Base-by-base conservation (phyloP, 2,888 invertebrate genomes). In the Ligdia adustata region DNA sequence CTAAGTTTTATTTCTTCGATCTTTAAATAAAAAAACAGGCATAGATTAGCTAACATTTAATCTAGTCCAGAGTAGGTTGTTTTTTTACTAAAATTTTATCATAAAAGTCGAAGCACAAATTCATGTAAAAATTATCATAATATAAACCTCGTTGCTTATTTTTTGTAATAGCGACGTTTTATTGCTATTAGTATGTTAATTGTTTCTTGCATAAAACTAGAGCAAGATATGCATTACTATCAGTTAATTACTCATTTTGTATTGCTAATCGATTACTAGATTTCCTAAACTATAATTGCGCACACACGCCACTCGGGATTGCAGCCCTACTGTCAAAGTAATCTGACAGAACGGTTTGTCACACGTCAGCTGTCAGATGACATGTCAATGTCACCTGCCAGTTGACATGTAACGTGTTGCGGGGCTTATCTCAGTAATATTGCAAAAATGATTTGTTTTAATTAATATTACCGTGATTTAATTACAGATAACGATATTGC, bases 291-390 rank as follows among this genome's bases (percentile, higher is more conserved):
- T 12, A 11, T 27, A 49, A 33, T 49, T 33, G 38, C 33, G 33
- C 42, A 43, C 26, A 27, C 47, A 31, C 9, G 16, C 9, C 27
- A 9, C 32, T 29, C 20, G 26, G 31, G 28, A 35, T 46, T 42
- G 44, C 40, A 42, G 39, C 39, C 44, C 38, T 39, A 15, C 9
- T 41, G 47, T 43, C 42, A 49, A 13, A 6, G n/a, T 39, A 32
- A 48, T 15, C 46, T 55, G 55, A 49, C 49, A 57, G 53, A 29
- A 38, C 49, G 44, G 48, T 53, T 55, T 52, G 55, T 55, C 40
- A 57, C 40, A 53, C 44, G 53, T 55, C 58, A 55, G 13, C 45
- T 48, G 50, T 47, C 34, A 42, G 16, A 22, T 49, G 43, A 37
- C 44, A 43, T 24, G 34, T 27, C 40, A 38, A 57, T 52, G n/a